Conservation (phyloP, 2,113 vertebrate species). For the Melanostigma gelatinosum region DNA sequence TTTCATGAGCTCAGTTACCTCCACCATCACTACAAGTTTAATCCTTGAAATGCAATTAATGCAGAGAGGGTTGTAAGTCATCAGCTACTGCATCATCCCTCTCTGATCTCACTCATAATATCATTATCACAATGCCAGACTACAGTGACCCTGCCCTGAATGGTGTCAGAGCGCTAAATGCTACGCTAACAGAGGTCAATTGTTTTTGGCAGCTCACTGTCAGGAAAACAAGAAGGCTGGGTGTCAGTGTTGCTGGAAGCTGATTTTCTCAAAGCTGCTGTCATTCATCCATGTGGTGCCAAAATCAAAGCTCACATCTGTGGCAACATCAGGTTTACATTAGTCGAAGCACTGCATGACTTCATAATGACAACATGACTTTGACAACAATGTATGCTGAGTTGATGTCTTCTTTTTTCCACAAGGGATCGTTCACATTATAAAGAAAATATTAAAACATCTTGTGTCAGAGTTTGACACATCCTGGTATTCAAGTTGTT, state of each 20-base stretch:
- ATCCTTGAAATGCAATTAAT: constrained; percentile 66
- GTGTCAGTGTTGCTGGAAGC: constrained; percentile 2
- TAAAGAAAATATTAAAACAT: not conserved
- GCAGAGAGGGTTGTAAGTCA: constrained; percentile 45
- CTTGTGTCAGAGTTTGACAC: not conserved
- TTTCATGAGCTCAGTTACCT: constrained; percentile 52
- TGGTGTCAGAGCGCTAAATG: constrained; percentile 41
- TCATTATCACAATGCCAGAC: constrained; percentile 11
- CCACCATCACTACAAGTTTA: constrained; percentile 31
- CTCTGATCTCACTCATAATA: constrained; percentile 8
- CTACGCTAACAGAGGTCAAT: constrained; percentile 47
- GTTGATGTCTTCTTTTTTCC: too few species aligned
- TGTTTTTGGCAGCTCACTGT: constrained; percentile 18
- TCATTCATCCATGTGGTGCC: constrained; percentile 22
- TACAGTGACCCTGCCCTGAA: constrained; percentile 43
- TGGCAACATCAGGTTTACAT: not conserved
- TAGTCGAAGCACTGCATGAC: not conserved
- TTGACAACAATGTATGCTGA: not conserved
- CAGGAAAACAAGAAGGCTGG: constrained; percentile 13
- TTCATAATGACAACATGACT: not conserved
- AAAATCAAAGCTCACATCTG: not conserved
- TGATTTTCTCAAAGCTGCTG: constrained; percentile 23
- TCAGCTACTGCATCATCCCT: constrained; percentile 19
- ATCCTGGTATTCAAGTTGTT: not conserved
- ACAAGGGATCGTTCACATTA: not conserved